Percentiles rank a stretch among this genome's conserved stretches.
Evolutionary conservation across 2,888 invertebrate species (phyloP).

Genomic region (Tachina fera): DNA sequence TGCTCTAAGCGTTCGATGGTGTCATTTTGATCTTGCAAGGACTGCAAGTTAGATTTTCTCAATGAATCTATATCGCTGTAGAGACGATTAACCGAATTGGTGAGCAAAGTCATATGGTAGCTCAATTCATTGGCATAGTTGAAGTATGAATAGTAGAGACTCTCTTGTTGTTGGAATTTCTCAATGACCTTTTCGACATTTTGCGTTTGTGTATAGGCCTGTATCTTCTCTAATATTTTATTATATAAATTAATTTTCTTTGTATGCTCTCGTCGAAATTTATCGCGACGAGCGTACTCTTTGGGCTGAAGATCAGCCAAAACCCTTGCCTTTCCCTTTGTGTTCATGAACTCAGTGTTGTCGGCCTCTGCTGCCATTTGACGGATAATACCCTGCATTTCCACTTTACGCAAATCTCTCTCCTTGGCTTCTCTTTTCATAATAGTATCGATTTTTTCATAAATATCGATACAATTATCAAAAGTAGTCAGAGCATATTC

Average conservation of each 20-base stretch:
- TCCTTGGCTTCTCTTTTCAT: slow-evolving; percentile 77
- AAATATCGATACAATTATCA: slow-evolving; percentile 80
- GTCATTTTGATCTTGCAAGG: slow-evolving; percentile 76
- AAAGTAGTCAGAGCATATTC: slow-evolving; percentile 81
- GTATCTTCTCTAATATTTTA: slow-evolving; percentile 79
- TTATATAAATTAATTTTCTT: slow-evolving; percentile 80
- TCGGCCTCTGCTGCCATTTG: slow-evolving; percentile 79
- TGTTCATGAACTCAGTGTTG: slow-evolving; percentile 77
- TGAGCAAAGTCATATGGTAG: slow-evolving; percentile 80
- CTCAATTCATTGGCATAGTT: slow-evolving; percentile 82
- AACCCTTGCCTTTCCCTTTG: slow-evolving; percentile 76
- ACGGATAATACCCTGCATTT: slow-evolving; percentile 80
- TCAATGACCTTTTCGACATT: slow-evolving; percentile 79
- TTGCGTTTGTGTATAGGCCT: slow-evolving; percentile 77
- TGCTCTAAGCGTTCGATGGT: slow-evolving; percentile 75
- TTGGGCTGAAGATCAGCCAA: slow-evolving; percentile 79
- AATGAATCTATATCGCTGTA: slow-evolving; percentile 78
- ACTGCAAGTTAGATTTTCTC: slow-evolving; percentile 75
- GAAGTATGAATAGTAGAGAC: slow-evolving; percentile 82
- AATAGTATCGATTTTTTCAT: slow-evolving; percentile 80
- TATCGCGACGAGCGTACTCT: slow-evolving; percentile 80
- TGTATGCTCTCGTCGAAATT: slow-evolving; percentile 77
- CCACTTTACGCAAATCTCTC: slow-evolving; percentile 78
- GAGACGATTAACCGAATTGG: slow-evolving; percentile 79
- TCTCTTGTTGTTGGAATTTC: slow-evolving; percentile 81